Base-by-base conservation (phyloP, 2,113 vertebrate species). In the Uropsilus gracilis region DNA sequence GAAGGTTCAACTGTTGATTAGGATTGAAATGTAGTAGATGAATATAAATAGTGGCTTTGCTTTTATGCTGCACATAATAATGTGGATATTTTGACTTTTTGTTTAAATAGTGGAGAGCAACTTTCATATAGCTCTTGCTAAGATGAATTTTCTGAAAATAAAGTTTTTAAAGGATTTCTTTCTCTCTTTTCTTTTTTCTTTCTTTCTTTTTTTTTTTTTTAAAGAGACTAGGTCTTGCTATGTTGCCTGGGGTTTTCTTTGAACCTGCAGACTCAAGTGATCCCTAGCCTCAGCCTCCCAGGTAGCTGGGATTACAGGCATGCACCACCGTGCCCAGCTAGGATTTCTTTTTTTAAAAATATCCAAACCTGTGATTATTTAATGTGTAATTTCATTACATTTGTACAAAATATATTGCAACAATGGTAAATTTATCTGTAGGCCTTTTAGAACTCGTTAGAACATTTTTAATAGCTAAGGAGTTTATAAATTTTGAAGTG, bases 401-500 rank as follows among this genome's bases (percentile, higher is more conserved):
- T 39, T 46, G 30, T 64, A 73, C 24, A 94, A 28, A 77, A 61
- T 90, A 0, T 90, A 42, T 96, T 71, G 13, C 66, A 82, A 57
- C 76, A 76, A 48, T 85, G 53, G 57, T 89, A 84, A 80, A 53
- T 85, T 94, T 72, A 80, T 63, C 34, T 88, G 30, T 84, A 46
- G 39, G 17, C 39, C 86, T n/a, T n/a, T n/a, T n/a, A 88, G 66
- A 92, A 71, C 37, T 39, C 84, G 18, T 85, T 91, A 87, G 28
- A 93, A 86, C 16, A 92, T 59, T 87, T 64, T 32, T 83, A 63
- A 73, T 86, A 68, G 84, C 10, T 75, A 71, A 55, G 2, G 53
- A 85, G 37, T 94, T 97, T 94, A 13, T 64, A 82, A 53, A 61
- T 90, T 92, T 3, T 86, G n/a, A 69, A 76, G n/a, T 91, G 69